Conservation (phyloP, 2,113 vertebrate genomes). For the Psilopsiagon aymara region DNA sequence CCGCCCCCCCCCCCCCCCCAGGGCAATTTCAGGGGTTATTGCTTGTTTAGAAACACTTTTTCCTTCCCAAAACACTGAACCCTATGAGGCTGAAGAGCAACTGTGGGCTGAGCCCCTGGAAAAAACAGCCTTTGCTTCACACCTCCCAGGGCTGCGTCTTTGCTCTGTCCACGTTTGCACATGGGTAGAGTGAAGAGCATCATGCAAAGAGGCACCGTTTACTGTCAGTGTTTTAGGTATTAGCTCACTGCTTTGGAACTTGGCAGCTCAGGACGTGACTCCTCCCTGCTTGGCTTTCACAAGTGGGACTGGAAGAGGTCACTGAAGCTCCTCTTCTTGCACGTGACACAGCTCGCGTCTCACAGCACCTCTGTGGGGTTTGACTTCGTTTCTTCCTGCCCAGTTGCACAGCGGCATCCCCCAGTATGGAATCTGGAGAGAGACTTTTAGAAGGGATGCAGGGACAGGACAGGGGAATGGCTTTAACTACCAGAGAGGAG, state of each 20-base stretch:
- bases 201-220: background rate
- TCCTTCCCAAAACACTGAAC: background rate
- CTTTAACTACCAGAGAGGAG: background rate
- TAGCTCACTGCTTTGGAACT: background rate
- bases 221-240: background rate
- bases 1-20: no score
- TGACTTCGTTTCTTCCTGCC: background rate
- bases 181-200: fast-evolving
- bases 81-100: background rate
- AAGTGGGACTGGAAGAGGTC: background rate
- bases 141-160: fast-evolving
- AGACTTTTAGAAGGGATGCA: background rate
- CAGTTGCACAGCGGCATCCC: background rate
- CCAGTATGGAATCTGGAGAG: background rate
- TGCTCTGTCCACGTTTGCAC: background rate
- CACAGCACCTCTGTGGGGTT: background rate
- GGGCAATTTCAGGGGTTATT: fast-evolving
- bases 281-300: background rate
- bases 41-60: background rate
- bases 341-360: background rate
- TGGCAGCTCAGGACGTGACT: background rate
- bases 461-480: background rate
- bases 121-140: background rate
- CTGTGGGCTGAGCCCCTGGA: background rate
- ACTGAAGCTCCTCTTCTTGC: fast-evolving